Evolutionary conservation across 2,888 invertebrate species (phyloP).

Genomic region (Alitta virens): DNA sequence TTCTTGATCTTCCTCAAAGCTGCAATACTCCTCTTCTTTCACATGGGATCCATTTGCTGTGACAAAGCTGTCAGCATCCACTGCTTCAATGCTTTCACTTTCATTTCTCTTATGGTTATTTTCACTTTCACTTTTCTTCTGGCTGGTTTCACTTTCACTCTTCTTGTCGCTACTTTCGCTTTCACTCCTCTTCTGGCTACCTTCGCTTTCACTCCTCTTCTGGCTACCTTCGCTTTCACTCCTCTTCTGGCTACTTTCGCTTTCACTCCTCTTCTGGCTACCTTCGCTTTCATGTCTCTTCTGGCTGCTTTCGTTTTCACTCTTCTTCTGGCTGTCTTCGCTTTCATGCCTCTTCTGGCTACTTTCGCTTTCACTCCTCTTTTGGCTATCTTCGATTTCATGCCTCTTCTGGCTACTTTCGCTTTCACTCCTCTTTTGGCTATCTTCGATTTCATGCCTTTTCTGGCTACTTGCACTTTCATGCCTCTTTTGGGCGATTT

Average conservation of each 20-base stretch:
- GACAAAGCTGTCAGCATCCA: too few species aligned
- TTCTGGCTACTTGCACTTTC: neutral
- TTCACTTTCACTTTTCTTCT: neutral
- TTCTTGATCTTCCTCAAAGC: too few species aligned
- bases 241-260: neutral
- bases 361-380: neutral
- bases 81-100: too few species aligned
- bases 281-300: neutral
- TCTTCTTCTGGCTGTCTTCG: neutral
- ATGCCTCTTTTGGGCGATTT: neutral
- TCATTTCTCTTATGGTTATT: neutral
- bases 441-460: neutral
- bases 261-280: neutral
- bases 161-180: neutral
- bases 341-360: neutral
- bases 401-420: neutral
- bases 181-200: neutral
- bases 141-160: neutral
- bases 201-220: neutral
- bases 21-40: too few species aligned
- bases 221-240: neutral
- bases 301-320: neutral
- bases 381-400: neutral
- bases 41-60: too few species aligned
- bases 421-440: neutral